Evolutionary conservation across 2,113 vertebrate genomes (phyloP).

Genomic region (Fukomys damarensis): DNA sequence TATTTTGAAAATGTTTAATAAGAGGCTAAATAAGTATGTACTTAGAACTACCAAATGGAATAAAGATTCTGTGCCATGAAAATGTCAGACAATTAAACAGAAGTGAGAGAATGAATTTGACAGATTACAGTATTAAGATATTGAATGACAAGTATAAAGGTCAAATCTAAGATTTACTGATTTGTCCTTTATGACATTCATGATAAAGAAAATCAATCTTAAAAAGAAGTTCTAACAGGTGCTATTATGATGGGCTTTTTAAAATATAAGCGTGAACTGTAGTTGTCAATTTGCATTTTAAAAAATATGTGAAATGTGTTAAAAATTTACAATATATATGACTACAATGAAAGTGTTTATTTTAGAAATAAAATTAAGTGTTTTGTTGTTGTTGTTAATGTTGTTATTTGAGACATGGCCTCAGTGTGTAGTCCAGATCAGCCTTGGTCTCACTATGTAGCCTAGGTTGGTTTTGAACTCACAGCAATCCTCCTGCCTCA

Average conservation of each 20-base stretch:
- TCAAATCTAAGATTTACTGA: background rate
- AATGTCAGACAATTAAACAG: background rate
- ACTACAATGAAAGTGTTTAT: background rate
- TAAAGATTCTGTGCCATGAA: background rate
- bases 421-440: too few relatives aligned
- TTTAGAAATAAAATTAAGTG: background rate
- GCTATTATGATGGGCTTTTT: background rate
- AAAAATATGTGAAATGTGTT: conserved; percentile 36
- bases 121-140: background rate
- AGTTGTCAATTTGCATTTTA: background rate
- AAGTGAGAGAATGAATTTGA: background rate
- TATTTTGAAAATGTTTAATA: conserved; percentile 24
- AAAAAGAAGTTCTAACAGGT: background rate
- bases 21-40: background rate
- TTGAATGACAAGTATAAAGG: background rate
- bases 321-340: background rate
- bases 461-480: too few relatives aligned
- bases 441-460: too few relatives aligned
- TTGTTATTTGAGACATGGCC: too few relatives aligned
- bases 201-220: background rate
- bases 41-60: background rate
- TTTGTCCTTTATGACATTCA: background rate
- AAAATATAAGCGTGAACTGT: background rate
- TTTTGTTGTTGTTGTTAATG: too few relatives aligned
- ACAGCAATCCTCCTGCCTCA: too few relatives aligned